Conservation (phyloP, 2,113 vertebrate genomes). For the Phainopepla nitens region DNA sequence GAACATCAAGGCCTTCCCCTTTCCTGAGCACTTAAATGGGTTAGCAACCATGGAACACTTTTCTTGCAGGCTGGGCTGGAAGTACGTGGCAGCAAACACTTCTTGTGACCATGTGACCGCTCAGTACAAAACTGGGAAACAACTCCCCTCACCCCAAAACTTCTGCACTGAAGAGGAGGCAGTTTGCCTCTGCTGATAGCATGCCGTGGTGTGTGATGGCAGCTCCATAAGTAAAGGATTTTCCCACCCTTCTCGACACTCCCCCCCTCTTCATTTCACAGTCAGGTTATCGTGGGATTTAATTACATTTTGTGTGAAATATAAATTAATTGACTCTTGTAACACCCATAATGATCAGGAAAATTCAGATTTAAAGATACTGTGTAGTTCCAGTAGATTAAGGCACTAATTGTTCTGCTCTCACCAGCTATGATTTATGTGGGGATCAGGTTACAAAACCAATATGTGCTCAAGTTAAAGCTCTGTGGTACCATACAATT, state of each 20-base stretch:
- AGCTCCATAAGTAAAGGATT: neutral
- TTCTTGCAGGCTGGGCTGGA: neutral
- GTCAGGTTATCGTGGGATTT: constrained; percentile 18
- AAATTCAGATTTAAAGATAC: constrained; percentile 51
- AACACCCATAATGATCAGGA: constrained; percentile 8
- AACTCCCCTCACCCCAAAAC: neutral
- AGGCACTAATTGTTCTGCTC: constrained; percentile 33
- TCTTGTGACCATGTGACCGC: neutral
- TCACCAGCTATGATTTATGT: constrained; percentile 1
- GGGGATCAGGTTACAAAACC: constrained; percentile 25
- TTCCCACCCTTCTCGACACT: neutral
- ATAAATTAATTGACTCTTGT: constrained; percentile 45
- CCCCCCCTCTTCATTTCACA: neutral
- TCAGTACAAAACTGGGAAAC: neutral
- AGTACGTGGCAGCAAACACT: neutral
- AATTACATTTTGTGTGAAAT: constrained; percentile 56
- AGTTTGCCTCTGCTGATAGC: neutral
- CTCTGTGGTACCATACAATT: neutral
- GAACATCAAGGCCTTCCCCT: constrained; percentile 55
- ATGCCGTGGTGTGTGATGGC: rapidly evolving
- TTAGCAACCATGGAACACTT: neutral
- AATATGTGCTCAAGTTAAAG: neutral
- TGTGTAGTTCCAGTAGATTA: constrained; percentile 24
- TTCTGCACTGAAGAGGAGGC: neutral
- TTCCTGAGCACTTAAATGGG: neutral